Evolutionary conservation across 2,113 vertebrate species (phyloP).

Genomic region (Cyphomyrus discorhynchus): DNA sequence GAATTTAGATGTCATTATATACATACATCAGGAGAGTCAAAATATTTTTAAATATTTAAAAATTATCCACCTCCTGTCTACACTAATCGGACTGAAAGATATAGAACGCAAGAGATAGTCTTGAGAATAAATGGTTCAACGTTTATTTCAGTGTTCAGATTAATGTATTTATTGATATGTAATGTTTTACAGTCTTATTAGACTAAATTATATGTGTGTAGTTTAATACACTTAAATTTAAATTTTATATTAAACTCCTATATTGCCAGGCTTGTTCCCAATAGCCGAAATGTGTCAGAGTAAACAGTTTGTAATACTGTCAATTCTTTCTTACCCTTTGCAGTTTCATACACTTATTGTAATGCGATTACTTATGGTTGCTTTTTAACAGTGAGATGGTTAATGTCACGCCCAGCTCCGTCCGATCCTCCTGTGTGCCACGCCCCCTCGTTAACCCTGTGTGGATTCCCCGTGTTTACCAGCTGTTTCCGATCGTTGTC

Average conservation of each 20-base stretch:
- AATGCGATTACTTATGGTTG: background rate
- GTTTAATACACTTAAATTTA: background rate
- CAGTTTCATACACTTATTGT: background rate
- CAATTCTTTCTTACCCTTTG: background rate
- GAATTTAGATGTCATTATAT: background rate
- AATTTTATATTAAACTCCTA: background rate
- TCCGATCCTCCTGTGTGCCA: no score
- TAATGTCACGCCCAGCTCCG: no score
- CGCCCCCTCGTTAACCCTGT: no score
- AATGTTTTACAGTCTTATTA: background rate
- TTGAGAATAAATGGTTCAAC: background rate
- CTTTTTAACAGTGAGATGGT: background rate
- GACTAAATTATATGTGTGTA: background rate
- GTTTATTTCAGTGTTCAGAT: background rate
- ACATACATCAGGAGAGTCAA: background rate
- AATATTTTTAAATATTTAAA: background rate
- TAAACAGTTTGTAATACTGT: background rate
- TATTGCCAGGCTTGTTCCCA: background rate
- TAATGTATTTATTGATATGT: background rate
- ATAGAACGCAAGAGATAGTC: background rate
- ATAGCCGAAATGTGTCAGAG: background rate
- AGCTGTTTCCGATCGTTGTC: no score
- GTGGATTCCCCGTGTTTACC: no score
- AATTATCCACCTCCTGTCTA: background rate
- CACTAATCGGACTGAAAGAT: background rate